Conservation (phyloP, 2,888 invertebrate species). For the Resseliella maxima region DNA sequence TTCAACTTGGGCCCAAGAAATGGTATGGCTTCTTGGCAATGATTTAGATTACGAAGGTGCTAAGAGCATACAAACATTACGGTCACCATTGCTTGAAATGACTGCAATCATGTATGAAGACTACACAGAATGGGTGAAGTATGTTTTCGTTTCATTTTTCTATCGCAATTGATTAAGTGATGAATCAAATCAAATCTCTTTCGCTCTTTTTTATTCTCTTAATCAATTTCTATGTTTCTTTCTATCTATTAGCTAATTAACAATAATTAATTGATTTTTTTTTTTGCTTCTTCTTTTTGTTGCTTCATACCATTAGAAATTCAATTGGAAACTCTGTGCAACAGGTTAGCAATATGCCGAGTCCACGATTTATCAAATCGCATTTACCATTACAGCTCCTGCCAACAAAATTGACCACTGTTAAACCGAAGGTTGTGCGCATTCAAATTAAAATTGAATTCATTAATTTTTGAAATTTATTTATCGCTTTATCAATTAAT, state of each 20-base stretch:
- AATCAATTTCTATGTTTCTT: too few species aligned
- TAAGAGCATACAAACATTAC: slow-evolving; percentile 68
- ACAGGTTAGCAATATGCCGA: slow-evolving; percentile 74
- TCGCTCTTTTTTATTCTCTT: too few species aligned
- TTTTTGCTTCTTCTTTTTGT: background rate
- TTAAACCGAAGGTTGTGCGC: slow-evolving; percentile 76
- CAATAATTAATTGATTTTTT: background rate
- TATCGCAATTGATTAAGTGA: background rate
- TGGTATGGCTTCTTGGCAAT: slow-evolving; percentile 89
- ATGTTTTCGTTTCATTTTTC: background rate
- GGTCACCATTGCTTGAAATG: slow-evolving; percentile 82
- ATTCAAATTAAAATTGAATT: background rate
- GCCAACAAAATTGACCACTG: slow-evolving; percentile 73
- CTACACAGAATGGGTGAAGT: slow-evolving; percentile 71
- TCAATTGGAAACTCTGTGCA: slow-evolving; percentile 78
- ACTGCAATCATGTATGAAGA: slow-evolving; percentile 74
- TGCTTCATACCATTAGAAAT: slow-evolving; percentile 60
- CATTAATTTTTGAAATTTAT: background rate
- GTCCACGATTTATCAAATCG: slow-evolving; percentile 80
- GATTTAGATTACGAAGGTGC: slow-evolving; percentile 82
- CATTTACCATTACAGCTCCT: slow-evolving; percentile 80
- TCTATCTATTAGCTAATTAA: too few species aligned
- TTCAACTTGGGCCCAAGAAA: slow-evolving; percentile 94
- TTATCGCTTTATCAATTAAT: background rate
- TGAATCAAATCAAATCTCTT: too few species aligned